Evolutionary conservation across 2,113 vertebrate species (phyloP), one percentile per base, ranked within the genome.

Genomic region (Bufo bufo): DNA sequence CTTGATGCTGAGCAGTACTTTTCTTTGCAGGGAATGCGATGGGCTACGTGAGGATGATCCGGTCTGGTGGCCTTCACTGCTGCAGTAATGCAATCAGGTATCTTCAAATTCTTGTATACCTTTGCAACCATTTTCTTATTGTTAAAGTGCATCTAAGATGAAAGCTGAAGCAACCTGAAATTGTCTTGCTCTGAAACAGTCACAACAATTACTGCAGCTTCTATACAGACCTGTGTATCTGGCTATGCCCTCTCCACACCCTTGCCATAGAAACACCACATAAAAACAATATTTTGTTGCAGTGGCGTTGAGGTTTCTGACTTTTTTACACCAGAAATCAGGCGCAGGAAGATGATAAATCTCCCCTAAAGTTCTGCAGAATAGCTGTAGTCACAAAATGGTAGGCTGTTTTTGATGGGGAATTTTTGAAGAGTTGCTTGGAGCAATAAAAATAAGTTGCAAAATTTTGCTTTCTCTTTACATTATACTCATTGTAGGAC

Each of bases 21-120:
- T 66, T 72, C 91, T 92, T 93, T 91, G 43, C 91, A 99, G 98
- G 98, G 72, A 99, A 99, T 0, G 98, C 98, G 43, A 99, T 99
- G 98, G 98, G 98, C 83, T 99, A 99, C 14, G 96, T 99, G 66
- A 94, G 98, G 4, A 99, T 99, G 98, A 99, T 99, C 92, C 96
- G 98, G 85, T 99, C 98, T 65, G 98, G 98, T 85, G 98, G 98
- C 69, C 96, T 99, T 85, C 98, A 99, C 90, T 99, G 98, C 89
- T 99, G 98, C 91, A 99, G 98, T 92, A 99, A 97, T 89, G 98
- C 98, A 43, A 99, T 99, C 92, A 97, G 98, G 98, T 99, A 95
- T 49, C 3, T 45, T 23, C n/a, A 33, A 16, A 14, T 45, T 16
- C 14, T 6, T 72, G 69, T 72, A 72, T 12, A 72, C 0, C 4